phyloP scores from a whole-genome alignment of 2,113 vertebrate genomes.

The Mohoua ochrocephala region DNA sequence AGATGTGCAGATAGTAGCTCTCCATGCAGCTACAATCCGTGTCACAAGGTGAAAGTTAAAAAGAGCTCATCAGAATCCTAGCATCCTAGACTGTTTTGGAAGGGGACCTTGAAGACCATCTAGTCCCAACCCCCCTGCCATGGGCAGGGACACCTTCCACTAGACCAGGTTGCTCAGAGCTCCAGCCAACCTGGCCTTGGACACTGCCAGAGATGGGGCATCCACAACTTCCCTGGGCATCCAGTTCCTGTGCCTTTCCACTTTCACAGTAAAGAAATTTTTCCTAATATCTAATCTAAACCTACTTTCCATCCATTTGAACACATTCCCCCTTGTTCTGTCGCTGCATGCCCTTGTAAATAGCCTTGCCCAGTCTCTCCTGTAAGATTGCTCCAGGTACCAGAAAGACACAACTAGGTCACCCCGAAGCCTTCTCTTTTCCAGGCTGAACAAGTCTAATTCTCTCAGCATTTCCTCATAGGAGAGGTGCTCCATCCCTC shows the following conservation, averaged over 20 bases:
- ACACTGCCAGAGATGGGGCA: not conserved
- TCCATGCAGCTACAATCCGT: not conserved
- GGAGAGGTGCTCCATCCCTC: too few relatives aligned
- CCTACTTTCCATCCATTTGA: not conserved
- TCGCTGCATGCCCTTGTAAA: not conserved
- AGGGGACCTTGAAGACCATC: not conserved
- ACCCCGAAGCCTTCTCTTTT: not conserved
- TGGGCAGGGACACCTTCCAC: not conserved
- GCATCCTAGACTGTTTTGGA: not conserved
- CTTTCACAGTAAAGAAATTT: not conserved
- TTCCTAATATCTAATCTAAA: not conserved
- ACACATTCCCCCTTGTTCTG: not conserved
- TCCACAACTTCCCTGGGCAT: not conserved
- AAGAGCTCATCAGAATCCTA: not conserved
- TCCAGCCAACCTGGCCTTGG: not conserved
- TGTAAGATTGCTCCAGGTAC: not conserved
- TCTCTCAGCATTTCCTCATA: not conserved
- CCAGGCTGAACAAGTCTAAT: not conserved
- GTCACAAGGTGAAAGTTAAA: not conserved
- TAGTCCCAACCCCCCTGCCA: not conserved
- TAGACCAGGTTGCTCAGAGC: not conserved
- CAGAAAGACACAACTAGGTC: not conserved
- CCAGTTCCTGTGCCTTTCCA: not conserved
- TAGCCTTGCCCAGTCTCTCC: not conserved
- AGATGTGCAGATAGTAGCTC: not conserved